A percentile compares a stretch with the other conserved stretches of the same genome.
These are phyloP conservation scores for Fregetta grallaria DNA, from an alignment of 2,113 vertebrate species.

Conservation along the genomic window DNA sequence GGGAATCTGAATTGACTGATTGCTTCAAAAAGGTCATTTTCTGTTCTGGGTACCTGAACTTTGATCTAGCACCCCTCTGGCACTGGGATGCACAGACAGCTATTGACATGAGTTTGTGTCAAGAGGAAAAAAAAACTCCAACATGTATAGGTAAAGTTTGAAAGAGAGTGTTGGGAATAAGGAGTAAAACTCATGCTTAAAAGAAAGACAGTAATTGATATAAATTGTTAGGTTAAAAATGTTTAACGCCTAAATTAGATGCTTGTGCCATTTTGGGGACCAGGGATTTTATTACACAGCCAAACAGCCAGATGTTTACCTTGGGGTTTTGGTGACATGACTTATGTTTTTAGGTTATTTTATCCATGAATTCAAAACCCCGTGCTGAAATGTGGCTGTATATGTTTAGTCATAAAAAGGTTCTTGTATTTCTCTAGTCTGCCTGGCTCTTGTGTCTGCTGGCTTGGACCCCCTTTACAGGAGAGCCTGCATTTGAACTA, in stretches of 20 bases:
- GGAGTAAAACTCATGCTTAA: neutral
- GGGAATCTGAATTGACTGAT: neutral
- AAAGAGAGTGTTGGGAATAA: neutral
- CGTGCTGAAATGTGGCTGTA: neutral
- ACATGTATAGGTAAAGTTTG: neutral
- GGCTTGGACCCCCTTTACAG: neutral
- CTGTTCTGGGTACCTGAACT: neutral
- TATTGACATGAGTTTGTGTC: neutral
- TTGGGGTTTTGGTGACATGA: slow-evolving; percentile 9
- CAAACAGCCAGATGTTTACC: neutral
- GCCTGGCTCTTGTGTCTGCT: slow-evolving; percentile 26
- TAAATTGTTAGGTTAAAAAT: neutral
- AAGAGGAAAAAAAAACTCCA: neutral
- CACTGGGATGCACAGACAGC: neutral
- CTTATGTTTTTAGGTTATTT: slow-evolving; percentile 2
- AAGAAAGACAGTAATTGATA: neutral
- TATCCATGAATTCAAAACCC: neutral
- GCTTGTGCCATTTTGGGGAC: neutral
- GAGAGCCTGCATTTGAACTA: neutral
- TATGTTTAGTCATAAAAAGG: slow-evolving; percentile 2
- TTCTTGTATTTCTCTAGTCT: slow-evolving; percentile 16
- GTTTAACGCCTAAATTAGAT: neutral
- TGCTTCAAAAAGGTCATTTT: neutral
- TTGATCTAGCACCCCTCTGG: neutral
- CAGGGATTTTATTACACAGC: neutral